These are phyloP conservation scores for Microtus oregoni DNA, from an alignment of 2,113 vertebrate species.

Conservation along the genomic window DNA sequence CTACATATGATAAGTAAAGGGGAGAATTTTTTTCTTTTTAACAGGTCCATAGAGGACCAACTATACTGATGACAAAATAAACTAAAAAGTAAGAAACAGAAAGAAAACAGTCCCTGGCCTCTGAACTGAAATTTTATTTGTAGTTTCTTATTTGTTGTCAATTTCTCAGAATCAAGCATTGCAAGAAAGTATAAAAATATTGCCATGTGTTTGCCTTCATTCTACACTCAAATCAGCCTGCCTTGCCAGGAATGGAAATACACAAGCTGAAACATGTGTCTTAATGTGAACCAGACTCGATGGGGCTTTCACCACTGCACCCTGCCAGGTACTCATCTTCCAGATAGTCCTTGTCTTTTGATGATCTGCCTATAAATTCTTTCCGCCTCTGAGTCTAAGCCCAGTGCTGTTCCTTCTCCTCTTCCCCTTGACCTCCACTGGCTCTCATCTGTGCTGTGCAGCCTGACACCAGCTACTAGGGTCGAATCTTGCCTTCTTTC, in stretches of 20 bases:
- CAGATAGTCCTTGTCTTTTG: slow-evolving; percentile 69
- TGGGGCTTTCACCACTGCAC: background rate
- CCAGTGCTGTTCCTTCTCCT: background rate
- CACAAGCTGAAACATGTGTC: background rate
- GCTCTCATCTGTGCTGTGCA: slow-evolving; percentile 9
- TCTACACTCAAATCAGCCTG: background rate
- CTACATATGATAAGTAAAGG: background rate
- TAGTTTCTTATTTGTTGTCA: slow-evolving; percentile 57
- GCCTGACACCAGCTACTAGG: slow-evolving; percentile 26
- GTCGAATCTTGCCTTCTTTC: slow-evolving; percentile 47
- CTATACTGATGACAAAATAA: slow-evolving; percentile 26
- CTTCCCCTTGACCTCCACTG: background rate
- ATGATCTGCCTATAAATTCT: slow-evolving; percentile 75
- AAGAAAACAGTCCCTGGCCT: slow-evolving; percentile 55
- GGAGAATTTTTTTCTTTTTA: slow-evolving; percentile 2
- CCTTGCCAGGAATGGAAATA: slow-evolving; percentile 20
- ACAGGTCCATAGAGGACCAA: slow-evolving; percentile 6
- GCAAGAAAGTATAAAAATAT: slow-evolving; percentile 49
- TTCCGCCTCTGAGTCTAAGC: slow-evolving; percentile 17
- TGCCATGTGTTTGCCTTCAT: slow-evolving; percentile 63
- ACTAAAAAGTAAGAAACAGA: slow-evolving; percentile 58
- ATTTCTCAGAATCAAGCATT: slow-evolving; percentile 54
- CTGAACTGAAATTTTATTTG: slow-evolving; percentile 55
- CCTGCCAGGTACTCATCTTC: slow-evolving; percentile 65
- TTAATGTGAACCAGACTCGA: slow-evolving; percentile 75